A percentile compares a stretch with the other conserved stretches of the same genome.
Conservation (phyloP, 2,888 invertebrate species). For the Ceraclea dissimilis region DNA sequence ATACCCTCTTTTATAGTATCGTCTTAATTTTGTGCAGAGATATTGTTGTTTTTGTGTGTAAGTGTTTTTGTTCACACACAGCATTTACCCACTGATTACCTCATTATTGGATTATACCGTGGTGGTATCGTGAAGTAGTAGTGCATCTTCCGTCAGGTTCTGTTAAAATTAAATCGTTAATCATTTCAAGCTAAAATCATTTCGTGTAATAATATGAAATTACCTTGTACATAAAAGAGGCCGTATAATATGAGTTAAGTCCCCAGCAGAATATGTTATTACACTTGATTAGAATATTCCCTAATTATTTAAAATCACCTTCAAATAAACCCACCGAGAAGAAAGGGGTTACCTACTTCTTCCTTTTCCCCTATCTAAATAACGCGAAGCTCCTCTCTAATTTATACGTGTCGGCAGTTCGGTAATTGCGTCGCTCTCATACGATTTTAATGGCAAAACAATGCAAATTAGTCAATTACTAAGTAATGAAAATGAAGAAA, state of each 20-base stretch:
- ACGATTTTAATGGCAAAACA: constrained; percentile 16
- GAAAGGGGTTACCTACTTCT: constrained; percentile 12
- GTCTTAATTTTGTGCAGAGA: no score
- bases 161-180: no score
- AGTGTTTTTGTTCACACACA: no score
- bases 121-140: no score
- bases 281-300: constrained; percentile 17
- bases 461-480: constrained; percentile 14
- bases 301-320: constrained; percentile 21
- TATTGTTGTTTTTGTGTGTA: no score
- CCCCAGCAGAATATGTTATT: neutral
- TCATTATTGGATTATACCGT: no score
- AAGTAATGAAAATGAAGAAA: constrained; percentile 2
- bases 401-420: constrained; percentile 19
- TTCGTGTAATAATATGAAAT: no score
- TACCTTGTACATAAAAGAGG: no score
- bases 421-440: constrained; percentile 18
- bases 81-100: no score
- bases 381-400: constrained; percentile 10
- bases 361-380: constrained; percentile 1
- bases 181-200: no score
- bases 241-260: neutral
- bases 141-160: no score
- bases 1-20: no score
- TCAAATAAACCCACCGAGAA: neutral